Evolutionary conservation across 2,113 vertebrate genomes (phyloP).

Genomic region (Uria lomvia): DNA sequence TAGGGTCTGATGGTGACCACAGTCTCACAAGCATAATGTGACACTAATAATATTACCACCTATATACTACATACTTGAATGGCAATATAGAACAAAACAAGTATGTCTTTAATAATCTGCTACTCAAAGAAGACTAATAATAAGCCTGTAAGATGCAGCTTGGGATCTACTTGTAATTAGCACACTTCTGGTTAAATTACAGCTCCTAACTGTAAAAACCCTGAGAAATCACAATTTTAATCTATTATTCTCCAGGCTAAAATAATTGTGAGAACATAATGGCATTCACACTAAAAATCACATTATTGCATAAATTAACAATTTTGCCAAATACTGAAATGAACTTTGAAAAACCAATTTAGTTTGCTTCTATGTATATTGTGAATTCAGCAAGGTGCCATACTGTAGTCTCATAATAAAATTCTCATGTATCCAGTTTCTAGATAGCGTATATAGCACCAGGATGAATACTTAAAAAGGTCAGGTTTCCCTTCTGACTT

Average conservation of each 20-base stretch:
- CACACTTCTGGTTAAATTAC: slow-evolving; percentile 47
- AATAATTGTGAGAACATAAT: not conserved
- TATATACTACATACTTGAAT: slow-evolving; percentile 71
- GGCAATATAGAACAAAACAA: slow-evolving; percentile 75
- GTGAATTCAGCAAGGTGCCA: not conserved
- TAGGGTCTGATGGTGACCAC: slow-evolving; percentile 72
- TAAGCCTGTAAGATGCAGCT: slow-evolving; percentile 60
- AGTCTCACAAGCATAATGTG: slow-evolving; percentile 70
- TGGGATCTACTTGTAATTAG: slow-evolving; percentile 60
- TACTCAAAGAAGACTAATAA: slow-evolving; percentile 67
- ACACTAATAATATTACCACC: slow-evolving; percentile 66
- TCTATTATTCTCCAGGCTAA: slow-evolving; percentile 48
- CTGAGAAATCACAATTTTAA: slow-evolving; percentile 66
- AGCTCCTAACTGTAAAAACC: slow-evolving; percentile 56
- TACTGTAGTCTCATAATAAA: not conserved
- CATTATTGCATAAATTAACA: not conserved
- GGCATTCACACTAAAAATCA: slow-evolving; percentile 27
- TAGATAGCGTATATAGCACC: too few species aligned
- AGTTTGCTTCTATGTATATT: not conserved
- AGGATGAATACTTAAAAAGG: not conserved
- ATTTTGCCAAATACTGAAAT: not conserved
- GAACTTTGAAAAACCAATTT: not conserved
- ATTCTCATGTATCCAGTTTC: not conserved
- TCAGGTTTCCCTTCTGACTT: not conserved
- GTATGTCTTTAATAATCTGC: slow-evolving; percentile 57